Evolutionary conservation across 1,140 invertebrate genomes (phyloP), one percentile per base, ranked within the genome.

Genomic region (Drosophila watanabei): DNA sequence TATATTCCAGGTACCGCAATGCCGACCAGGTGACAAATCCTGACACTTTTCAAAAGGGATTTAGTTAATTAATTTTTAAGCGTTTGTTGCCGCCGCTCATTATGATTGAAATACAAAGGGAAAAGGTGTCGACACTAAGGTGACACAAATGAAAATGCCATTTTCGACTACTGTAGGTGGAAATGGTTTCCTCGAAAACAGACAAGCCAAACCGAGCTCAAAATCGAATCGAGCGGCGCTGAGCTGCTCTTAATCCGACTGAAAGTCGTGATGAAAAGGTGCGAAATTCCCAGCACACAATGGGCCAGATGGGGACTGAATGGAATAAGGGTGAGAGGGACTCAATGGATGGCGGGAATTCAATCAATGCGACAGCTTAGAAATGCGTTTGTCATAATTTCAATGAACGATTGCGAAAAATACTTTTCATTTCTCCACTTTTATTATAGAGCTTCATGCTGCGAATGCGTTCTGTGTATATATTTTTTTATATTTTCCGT

Each of bases 311-410:
- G 66, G 33, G 35, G 7, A 52, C 32, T 60, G 32, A 49, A 75
- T 30, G 18, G 28, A 43, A 45, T 39, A 30, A 6, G 43, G 39
- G 33, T 9, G 32, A 8, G 24, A 10, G 32, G 46, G 46, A 48
- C 41, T 64, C 48, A 41, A 18, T 52, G 33, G 48, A 45, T 43
- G 58, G 63, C 35, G 56, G 70, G 80, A 89, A 90, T 90, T 82
- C 86, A 90, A 89, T 89, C 86, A 89, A 77, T 68, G 82, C 87
- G 82, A 80, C 75, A 80, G 82, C 86, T 90, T 82, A 86, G 86
- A 90, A 90, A 89, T 90, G 87, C 82, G 87, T 90, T 89, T 89
- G 82, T 90, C 87, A 89, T 89, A 89, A 89, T 89, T 89, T 91
- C 82, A 76, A 86, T 78, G 82, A 90, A 86, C 75, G 75, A 86